Base-by-base conservation (phyloP, 2,888 invertebrate species). In the Hermaeophaga mercurialis region DNA sequence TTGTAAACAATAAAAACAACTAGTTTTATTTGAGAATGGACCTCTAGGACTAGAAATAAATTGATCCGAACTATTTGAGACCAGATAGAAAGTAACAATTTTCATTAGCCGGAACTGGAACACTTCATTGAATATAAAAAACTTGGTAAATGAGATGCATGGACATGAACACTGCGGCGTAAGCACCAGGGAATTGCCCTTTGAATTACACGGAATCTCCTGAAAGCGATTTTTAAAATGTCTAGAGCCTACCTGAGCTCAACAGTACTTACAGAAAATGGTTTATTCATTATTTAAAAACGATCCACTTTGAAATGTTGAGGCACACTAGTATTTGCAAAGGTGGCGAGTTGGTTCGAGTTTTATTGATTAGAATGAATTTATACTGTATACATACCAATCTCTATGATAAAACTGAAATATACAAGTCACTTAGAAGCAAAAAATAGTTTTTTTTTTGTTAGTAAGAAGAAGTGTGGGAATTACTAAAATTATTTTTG, bases 81-180 rank as follows among this genome's bases (percentile, higher is more conserved):
- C 2, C 12, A 15, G 17, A 36, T 17, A 15, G 36, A n/a, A n/a
- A n/a, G n/a, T 7, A 24, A 14, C 24, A 43, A 24, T 26, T 43
- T 43, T 43, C 43, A 43, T 43, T 43, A 43, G 11, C 26, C 43
- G 24, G 24, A 24, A 43, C 24, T n/a, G 43, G 26, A 43, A 24
- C 43, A 26, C 43, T 26, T 43, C 26, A 43, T 24, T 24, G 43
- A 43, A 43, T 43, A 43, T 43, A 24, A 12, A 43, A 43, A 14
- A 26, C 14, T 4, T 14, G 9, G 24, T 11, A 24, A 43, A 43
- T 43, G 43, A 43, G 43, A 43, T 43, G 43, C 43, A 6, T 14
- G 43, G 43, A 12, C 43, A 43, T 12, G 43, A 33, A 14, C 14
- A 7, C 2, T 28, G 28, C n/a, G 28, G 6, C 8, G 8, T 9